Conservation (phyloP, 2,113 vertebrate species). For the Mystacornis crossleyi region DNA sequence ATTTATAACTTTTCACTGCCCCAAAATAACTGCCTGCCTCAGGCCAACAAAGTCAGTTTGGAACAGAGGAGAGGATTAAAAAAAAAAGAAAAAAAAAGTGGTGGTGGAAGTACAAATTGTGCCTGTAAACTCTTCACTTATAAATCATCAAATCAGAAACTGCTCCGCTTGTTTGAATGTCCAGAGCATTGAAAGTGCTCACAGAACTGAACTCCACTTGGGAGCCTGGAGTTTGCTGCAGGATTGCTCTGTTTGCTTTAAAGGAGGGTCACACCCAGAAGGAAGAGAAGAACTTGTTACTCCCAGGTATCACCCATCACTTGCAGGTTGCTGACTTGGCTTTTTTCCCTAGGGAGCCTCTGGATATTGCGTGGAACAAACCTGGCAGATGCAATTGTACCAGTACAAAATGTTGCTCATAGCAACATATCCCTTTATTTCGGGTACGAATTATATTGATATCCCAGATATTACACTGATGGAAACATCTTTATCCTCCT, state of each 20-base stretch:
- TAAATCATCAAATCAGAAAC: neutral
- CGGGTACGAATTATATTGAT: neutral
- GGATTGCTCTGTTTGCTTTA: neutral
- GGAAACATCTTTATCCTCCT: neutral
- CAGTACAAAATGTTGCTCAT: neutral
- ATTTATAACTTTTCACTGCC: conserved; percentile 14
- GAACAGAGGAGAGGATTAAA: neutral
- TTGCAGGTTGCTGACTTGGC: neutral
- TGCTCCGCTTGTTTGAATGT: neutral
- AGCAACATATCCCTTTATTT: neutral
- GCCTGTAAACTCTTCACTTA: conserved; percentile 15
- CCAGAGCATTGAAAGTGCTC: neutral
- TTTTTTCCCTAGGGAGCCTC: neutral
- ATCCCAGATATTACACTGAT: neutral
- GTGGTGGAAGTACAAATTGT: neutral
- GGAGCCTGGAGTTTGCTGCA: neutral
- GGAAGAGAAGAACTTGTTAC: neutral
- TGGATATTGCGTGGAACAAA: neutral
- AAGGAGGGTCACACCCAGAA: conserved; percentile 2
- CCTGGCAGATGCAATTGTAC: neutral
- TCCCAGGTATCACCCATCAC: neutral
- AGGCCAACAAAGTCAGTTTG: conserved; percentile 6
- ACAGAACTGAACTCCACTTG: neutral
- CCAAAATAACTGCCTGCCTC: conserved; percentile 40
- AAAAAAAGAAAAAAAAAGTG: neutral